Percentiles rank a stretch among this genome's conserved stretches.
Evolutionary conservation across 2,888 invertebrate species (phyloP).

Genomic region (Phoenoteleia sp.): DNA sequence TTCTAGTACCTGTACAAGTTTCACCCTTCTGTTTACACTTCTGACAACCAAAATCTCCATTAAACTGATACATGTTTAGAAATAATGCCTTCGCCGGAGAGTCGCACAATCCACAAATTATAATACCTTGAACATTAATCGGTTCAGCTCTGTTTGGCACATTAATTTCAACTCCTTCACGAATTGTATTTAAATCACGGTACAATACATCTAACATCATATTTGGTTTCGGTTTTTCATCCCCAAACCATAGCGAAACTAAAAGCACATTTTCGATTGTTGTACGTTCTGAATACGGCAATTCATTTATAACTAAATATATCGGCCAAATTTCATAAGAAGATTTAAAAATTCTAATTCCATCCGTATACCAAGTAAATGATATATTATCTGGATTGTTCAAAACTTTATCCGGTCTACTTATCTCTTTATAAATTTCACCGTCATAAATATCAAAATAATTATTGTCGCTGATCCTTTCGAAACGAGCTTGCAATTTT

Average conservation of each 20-base stretch:
- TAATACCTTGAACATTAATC: not conserved
- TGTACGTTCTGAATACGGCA: conserved; percentile 9
- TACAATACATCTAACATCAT: not conserved
- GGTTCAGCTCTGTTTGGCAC: not conserved
- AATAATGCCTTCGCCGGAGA: conserved; percentile 66
- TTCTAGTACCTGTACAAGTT: not conserved
- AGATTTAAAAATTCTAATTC: not conserved
- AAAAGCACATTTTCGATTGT: conserved; percentile 7
- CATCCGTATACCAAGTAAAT: not conserved
- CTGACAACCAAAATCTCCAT: conserved; percentile 64
- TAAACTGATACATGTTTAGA: conserved; percentile 58
- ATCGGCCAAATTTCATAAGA: conserved; percentile 25
- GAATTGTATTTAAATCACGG: not conserved
- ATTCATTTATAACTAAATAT: conserved; percentile 25
- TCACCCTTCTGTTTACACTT: conserved; percentile 45
- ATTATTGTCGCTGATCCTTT: not conserved
- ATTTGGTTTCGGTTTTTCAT: conserved; percentile 3
- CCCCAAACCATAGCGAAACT: conserved; percentile 19
- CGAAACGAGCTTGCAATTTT: not conserved
- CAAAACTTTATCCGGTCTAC: not conserved
- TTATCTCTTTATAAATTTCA: not conserved
- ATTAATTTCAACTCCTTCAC: conserved; percentile 4
- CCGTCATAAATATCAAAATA: conserved; percentile 1
- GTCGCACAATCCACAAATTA: conserved; percentile 48
- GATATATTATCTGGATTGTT: not conserved